Base-by-base conservation (phyloP, 2,797 vertebrate species). In the Chromobotia macracanthus region DNA sequence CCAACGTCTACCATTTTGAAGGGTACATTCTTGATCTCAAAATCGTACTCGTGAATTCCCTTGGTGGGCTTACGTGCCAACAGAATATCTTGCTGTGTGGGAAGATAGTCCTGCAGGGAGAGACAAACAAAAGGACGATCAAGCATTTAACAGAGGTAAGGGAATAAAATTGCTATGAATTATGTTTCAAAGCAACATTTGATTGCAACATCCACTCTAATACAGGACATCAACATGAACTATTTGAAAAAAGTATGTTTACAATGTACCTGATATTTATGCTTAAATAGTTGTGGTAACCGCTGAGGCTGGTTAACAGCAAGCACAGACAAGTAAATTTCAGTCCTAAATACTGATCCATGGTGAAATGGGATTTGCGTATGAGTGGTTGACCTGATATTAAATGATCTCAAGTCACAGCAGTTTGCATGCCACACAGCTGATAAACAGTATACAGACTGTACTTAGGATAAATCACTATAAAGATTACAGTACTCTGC, bases 1-100 rank as follows among this genome's bases (percentile, higher is more conserved):
- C 97, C 97, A 10, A 99, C 97, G 0, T 99, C 97, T 70, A 99
- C 97, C 96, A 99, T 99, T 86, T 97, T 98, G 91, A 99, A 99
- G 67, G 97, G 97, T 56, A 99, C 96, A 11, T 98, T 98, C 80
- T 95, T 99, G 66, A 99, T 98, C 82, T 99, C 96, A 69, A 99
- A 99, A 94, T 97, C 91, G 64, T 99, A 98, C 89, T 99, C 97
- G 0, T 98, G 96, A 77, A 99, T 98, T 72, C 97, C 97, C 84
- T 99, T 99, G 0, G 97, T 99, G 74, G 97, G 97, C 67, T 94
- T 96, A 70, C 97, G 93, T 82, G 97, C 97, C 87, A 99, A 90
- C 53, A 99, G 92, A 75, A 98, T 98, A 66, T 99, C 97, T 90
- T 99, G 97, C 69, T 98, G 96, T 0, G 92, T 95, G 50, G 97